phyloP scores from a whole-genome alignment of 2,113 vertebrate genomes.

The Mohoua ochrocephala region DNA sequence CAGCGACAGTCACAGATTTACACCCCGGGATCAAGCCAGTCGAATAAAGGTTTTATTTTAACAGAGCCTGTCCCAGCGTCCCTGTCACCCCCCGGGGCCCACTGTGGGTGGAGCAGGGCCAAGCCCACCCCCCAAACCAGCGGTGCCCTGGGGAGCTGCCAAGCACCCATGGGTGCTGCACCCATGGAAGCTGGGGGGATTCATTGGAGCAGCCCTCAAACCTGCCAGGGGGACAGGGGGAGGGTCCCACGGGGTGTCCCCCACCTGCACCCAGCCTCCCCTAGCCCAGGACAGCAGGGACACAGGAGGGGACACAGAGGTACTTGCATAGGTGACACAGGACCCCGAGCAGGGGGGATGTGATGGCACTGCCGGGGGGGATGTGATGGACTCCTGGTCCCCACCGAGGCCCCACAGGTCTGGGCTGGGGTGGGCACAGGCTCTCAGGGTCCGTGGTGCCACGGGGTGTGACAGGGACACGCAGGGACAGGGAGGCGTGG shows the following conservation, averaged over 20 bases:
- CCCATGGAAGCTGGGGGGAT: background rate
- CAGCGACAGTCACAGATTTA: background rate
- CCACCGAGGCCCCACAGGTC: background rate
- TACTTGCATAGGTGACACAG: slow-evolving; percentile 31
- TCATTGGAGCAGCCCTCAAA: background rate
- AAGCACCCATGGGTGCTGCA: background rate
- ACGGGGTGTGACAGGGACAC: background rate
- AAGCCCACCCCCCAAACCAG: background rate
- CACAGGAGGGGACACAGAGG: background rate
- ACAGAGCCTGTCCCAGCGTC: background rate
- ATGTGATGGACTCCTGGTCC: background rate
- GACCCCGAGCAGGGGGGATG: background rate
- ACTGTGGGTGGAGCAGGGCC: fast-evolving
- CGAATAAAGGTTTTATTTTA: slow-evolving; percentile 56
- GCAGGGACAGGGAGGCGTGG: background rate
- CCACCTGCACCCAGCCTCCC: background rate
- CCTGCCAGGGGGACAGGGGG: background rate
- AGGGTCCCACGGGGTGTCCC: background rate
- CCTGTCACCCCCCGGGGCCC: background rate
- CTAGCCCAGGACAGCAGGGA: background rate
- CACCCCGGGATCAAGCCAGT: background rate
- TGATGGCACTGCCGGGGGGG: fast-evolving
- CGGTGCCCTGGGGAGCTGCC: background rate
- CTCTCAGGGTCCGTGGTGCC: background rate
- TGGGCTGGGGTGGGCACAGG: background rate